Evolutionary conservation across 2,113 vertebrate species (phyloP).

Genomic region (Aptenodytes patagonicus): DNA sequence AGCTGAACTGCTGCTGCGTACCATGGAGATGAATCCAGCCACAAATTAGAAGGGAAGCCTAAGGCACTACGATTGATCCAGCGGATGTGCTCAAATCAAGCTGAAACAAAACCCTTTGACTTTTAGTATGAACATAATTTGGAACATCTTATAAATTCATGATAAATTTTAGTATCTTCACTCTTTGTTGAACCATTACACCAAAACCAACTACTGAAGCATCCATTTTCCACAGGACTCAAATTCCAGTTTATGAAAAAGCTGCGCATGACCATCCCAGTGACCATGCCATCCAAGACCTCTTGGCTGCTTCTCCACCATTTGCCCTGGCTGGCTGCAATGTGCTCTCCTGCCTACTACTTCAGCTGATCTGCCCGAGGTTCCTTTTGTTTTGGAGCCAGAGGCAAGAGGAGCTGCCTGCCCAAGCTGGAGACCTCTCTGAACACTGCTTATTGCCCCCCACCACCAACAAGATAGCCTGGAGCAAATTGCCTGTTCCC

Average conservation of each 20-base stretch:
- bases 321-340: neutral
- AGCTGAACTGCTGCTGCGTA: neutral
- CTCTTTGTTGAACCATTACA: neutral
- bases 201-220: neutral
- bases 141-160: neutral
- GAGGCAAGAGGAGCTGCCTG: neutral
- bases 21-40: neutral
- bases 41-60: neutral
- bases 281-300: neutral
- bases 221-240: neutral
- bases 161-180: neutral
- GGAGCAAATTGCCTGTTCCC: neutral
- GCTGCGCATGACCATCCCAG: neutral
- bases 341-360: neutral
- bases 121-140: neutral
- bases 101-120: neutral
- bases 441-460: neutral
- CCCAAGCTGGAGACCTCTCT: neutral
- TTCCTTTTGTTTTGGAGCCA: neutral
- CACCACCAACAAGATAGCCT: neutral
- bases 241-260: neutral
- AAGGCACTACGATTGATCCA: neutral
- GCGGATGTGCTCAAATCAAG: neutral
- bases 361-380: neutral
- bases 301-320: neutral